A percentile compares a stretch with the other conserved stretches of the same genome.
phyloP scores from a whole-genome alignment of 2,888 invertebrate genomes.

The Terebella lapidaria region DNA sequence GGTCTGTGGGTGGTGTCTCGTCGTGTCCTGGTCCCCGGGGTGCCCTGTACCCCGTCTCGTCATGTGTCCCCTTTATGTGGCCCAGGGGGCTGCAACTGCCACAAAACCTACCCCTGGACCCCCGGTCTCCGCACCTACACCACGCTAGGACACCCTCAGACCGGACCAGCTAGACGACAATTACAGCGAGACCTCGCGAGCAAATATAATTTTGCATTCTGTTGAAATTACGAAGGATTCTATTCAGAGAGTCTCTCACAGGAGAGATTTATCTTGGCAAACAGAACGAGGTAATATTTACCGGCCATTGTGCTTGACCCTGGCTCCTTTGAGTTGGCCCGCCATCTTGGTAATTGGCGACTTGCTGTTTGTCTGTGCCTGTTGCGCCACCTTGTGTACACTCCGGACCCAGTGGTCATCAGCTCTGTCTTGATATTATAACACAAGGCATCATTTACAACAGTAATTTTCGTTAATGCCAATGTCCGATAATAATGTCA shows the following conservation, averaged over 20 bases:
- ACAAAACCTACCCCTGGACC: background rate
- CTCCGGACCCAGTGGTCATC: too few relatives aligned
- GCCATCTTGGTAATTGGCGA: background rate
- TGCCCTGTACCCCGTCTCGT: too few relatives aligned
- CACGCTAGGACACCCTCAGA: background rate
- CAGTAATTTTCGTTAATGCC: too few relatives aligned
- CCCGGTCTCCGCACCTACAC: too few relatives aligned
- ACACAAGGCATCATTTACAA: too few relatives aligned
- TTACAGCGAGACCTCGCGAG: background rate
- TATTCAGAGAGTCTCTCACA: background rate
- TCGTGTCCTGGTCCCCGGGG: too few relatives aligned
- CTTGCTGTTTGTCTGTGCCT: too few relatives aligned
- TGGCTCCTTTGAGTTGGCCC: background rate
- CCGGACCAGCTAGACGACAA: background rate
- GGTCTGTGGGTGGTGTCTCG: too few relatives aligned
- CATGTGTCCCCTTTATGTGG: background rate
- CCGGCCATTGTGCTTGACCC: background rate
- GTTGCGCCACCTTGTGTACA: too few relatives aligned
- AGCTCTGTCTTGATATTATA: too few relatives aligned
- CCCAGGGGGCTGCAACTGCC: background rate
- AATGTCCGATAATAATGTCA: too few relatives aligned
- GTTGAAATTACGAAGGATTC: background rate
- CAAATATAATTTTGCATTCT: background rate
- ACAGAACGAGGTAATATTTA: background rate
- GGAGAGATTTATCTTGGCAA: background rate